Conservation (phyloP, 2,888 invertebrate genomes). For the Hemicrepidius hirtus region DNA sequence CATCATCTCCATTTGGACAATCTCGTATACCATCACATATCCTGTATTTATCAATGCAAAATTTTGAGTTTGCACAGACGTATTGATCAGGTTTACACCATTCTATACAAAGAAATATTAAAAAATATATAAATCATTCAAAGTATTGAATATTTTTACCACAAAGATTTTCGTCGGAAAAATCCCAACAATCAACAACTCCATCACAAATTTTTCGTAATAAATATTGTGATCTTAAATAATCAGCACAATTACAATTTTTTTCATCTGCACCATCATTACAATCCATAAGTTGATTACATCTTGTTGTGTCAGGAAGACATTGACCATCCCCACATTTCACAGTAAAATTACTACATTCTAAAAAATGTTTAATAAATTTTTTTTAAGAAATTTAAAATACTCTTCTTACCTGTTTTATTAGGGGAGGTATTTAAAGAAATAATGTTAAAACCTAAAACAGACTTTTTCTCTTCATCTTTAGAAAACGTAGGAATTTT, state of each 20-base stretch:
- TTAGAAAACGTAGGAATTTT: slow-evolving; percentile 73
- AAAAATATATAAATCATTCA: neutral
- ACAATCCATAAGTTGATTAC: slow-evolving; percentile 83
- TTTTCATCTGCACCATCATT: slow-evolving; percentile 82
- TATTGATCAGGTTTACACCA: slow-evolving; percentile 84
- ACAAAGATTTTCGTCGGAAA: slow-evolving; percentile 84
- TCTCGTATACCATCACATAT: slow-evolving; percentile 84
- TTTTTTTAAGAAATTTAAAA: too few species aligned
- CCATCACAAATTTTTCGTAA: slow-evolving; percentile 87
- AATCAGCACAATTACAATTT: slow-evolving; percentile 85
- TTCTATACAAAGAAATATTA: slow-evolving; percentile 72
- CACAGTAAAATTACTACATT: slow-evolving; percentile 74
- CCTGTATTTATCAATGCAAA: slow-evolving; percentile 78
- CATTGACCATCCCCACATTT: slow-evolving; percentile 80
- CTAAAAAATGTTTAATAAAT: slow-evolving; percentile 56
- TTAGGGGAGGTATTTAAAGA: slow-evolving; percentile 61
- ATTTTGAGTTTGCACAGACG: slow-evolving; percentile 83
- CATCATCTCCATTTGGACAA: slow-evolving; percentile 85
- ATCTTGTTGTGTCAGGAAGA: slow-evolving; percentile 78
- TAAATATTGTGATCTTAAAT: slow-evolving; percentile 80
- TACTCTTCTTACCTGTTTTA: slow-evolving; percentile 55
- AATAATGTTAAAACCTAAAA: slow-evolving; percentile 56
- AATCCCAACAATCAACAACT: slow-evolving; percentile 86
- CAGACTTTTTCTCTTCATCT: slow-evolving; percentile 60
- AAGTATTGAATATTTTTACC: slow-evolving; percentile 72